Base-by-base conservation (phyloP, 1,140 invertebrate species). In the Melitaea cinxia region DNA sequence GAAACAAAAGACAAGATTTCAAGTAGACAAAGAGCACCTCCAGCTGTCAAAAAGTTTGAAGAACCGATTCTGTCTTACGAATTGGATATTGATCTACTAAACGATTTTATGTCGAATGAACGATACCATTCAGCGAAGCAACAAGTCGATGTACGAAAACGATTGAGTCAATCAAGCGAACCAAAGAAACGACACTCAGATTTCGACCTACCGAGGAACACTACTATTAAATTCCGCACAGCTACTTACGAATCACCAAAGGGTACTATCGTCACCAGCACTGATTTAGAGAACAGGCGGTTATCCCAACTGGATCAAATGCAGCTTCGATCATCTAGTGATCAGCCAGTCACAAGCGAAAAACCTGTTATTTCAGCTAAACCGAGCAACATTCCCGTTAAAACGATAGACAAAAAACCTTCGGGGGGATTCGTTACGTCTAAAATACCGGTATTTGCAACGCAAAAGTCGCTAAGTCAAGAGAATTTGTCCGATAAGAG, bases 201-300 rank as follows among this genome's bases (percentile, higher is more conserved):
- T 60, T 91, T 82, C 66, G 89, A 91, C 72, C 60, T 92, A 61
- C 91, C 91, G 37, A 80, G 90, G 66, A 92, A 91, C 77, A 91
- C 91, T 54, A 91, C 92, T 54, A 93, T 93, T 59, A 91, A 92
- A 78, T 93, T 93, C 75, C 88, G 91, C 24, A 93, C 93, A 15
- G 91, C 93, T 0, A 93, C 92, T 23, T 93, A 93, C 72, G 92
- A 93, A 88, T 84, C 85, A 64, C 83, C 85, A 19, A 91, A 89
- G 61, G 83, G 85, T 1, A 83, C 88, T 0, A 89, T 91, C 50
- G 85, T 91, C 0, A 91, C 88, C 0, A 91, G 88, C 60, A 91
- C 88, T 14, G 88, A 91, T 68, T 55, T 91, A 19, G 88, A 91
- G 58, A 91, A 91, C 69, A 67, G 86, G 56, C 75, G 92, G 64